Conservation (phyloP, 2,113 vertebrate species). For the Triplophysa siluroides region DNA sequence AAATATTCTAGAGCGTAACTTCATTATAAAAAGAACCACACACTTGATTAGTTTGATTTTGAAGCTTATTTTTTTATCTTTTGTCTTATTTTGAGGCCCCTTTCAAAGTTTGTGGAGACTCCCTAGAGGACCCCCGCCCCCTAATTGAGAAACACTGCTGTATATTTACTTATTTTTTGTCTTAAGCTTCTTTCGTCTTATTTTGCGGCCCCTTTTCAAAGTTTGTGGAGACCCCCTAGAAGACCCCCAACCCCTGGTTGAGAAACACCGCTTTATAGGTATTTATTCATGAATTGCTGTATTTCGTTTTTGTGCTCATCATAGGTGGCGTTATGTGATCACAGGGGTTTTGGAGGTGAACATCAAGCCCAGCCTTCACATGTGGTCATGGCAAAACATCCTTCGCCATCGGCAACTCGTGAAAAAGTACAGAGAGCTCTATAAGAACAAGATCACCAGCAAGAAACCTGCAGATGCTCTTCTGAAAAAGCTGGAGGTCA, state of each 20-base stretch:
- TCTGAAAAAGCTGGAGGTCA: conserved; percentile 81
- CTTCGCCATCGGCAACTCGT: conserved; percentile 77
- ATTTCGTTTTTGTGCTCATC: not conserved
- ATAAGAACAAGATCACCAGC: conserved; percentile 88
- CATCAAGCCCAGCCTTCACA: conserved; percentile 82
- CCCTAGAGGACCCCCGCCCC: too few species aligned
- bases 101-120: too few species aligned
- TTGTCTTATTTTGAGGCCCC: too few species aligned
- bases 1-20: too few species aligned
- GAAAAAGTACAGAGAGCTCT: conserved; percentile 85
- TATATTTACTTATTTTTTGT: too few species aligned
- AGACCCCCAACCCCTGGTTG: too few species aligned
- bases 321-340: conserved; percentile 93
- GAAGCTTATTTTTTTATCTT: too few species aligned
- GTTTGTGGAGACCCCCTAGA: too few species aligned
- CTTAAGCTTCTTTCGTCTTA: too few species aligned
- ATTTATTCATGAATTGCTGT: not conserved
- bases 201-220: too few species aligned
- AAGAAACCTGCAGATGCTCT: conserved; percentile 84
- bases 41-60: too few species aligned
- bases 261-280: not conserved
- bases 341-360: conserved; percentile 86
- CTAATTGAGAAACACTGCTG: not conserved
- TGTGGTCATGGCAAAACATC: conserved; percentile 96
- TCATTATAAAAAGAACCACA: too few species aligned